Evolutionary conservation across 2,888 invertebrate species (phyloP).

Genomic region (Rhamnusium bicolor): DNA sequence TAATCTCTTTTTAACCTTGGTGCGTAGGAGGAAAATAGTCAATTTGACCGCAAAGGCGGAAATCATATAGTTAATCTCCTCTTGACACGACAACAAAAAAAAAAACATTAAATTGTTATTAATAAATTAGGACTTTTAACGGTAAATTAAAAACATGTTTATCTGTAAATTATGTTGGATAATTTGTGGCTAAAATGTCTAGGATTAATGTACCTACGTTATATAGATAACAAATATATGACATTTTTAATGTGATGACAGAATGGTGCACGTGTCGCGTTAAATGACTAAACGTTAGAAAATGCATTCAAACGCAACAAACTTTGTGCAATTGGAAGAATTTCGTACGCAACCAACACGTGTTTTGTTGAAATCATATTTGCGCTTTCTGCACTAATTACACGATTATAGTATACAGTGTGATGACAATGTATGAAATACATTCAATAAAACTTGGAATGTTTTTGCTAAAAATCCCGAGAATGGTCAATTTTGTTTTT

Average conservation of each 20-base stretch:
- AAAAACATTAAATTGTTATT: constrained; percentile 22
- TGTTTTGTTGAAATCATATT: neutral
- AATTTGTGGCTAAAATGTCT: constrained; percentile 13
- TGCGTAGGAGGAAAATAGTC: constrained; percentile 9
- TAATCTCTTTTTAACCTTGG: constrained; percentile 1
- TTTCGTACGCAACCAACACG: neutral
- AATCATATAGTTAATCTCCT: constrained; percentile 9
- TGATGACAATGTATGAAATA: too few relatives aligned
- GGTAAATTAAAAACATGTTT: constrained; percentile 21
- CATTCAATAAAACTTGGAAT: too few relatives aligned
- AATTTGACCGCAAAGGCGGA: constrained; percentile 16
- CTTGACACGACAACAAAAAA: constrained; percentile 11
- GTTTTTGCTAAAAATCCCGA: too few relatives aligned
- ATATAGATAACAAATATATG: constrained; percentile 2
- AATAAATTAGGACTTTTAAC: constrained; percentile 22
- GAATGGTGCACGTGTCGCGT: constrained; percentile 10
- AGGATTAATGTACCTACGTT: constrained; percentile 18
- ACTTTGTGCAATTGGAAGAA: constrained; percentile 14
- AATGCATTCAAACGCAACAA: constrained; percentile 22
- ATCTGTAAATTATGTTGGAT: constrained; percentile 13
- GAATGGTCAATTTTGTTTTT: too few relatives aligned
- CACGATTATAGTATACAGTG: neutral
- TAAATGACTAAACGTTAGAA: constrained; percentile 25
- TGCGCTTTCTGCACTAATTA: neutral
- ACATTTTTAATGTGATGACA: constrained; percentile 11